Conservation (phyloP, 2,797 vertebrate genomes). For the Thunnus albacares region DNA sequence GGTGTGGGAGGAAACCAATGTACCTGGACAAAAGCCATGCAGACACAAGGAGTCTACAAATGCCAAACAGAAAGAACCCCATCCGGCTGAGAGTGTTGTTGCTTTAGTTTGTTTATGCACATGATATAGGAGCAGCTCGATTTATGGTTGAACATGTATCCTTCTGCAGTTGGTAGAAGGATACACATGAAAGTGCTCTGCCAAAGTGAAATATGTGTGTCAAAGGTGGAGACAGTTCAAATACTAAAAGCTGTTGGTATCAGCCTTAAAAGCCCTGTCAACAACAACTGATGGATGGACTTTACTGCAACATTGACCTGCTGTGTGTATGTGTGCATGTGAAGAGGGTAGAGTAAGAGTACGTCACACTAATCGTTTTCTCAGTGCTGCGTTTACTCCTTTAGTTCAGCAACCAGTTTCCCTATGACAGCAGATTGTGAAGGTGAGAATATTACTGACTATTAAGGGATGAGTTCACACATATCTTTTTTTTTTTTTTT, state of each 20-base stretch:
- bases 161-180: neutral
- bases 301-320: neutral
- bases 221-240: slow-evolving; percentile 2
- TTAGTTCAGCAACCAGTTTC: neutral
- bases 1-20: neutral
- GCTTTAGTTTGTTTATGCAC: neutral
- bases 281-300: slow-evolving; percentile 29
- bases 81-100: neutral
- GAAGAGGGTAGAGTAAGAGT: neutral
- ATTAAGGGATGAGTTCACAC: too few species aligned
- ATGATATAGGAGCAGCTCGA: neutral
- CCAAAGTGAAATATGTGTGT: slow-evolving; percentile 1
- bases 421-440: neutral
- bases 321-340: neutral
- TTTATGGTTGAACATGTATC: neutral
- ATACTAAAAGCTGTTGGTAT: slow-evolving; percentile 3
- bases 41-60: too few species aligned
- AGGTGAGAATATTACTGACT: neutral
- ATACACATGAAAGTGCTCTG: neutral
- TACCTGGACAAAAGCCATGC: neutral
- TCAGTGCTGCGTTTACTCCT: neutral
- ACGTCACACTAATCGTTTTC: neutral
- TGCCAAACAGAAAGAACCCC: neutral
- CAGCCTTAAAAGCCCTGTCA: slow-evolving; percentile 34
- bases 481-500: too few species aligned